Evolutionary conservation across 2,113 vertebrate genomes (phyloP).

Genomic region (Holacanthus passer): DNA sequence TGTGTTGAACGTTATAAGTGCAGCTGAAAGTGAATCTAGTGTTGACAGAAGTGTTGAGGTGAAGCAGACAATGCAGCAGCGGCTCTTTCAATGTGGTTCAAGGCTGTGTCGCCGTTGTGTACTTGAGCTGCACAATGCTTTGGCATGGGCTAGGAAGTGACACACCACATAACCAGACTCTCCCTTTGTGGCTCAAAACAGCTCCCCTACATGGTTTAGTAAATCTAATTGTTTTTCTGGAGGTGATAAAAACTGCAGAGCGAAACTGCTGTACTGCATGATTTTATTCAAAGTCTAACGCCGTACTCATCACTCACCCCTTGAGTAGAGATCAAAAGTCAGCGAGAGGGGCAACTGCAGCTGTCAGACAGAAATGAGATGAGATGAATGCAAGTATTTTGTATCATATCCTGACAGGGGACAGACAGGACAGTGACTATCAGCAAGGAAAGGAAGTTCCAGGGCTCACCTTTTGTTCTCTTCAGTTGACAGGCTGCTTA

Average conservation of each 20-base stretch:
- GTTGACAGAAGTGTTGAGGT: conserved; percentile 65
- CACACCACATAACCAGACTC: conserved; percentile 63
- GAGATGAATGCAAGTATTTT: conserved; percentile 31
- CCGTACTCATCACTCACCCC: neutral
- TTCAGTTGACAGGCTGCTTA: conserved; percentile 38
- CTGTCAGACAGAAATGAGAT: conserved; percentile 24
- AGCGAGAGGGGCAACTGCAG: neutral
- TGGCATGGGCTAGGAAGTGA: conserved; percentile 72
- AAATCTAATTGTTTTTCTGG: conserved; percentile 3
- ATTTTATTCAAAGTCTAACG: neutral
- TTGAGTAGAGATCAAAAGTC: neutral
- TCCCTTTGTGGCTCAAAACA: conserved; percentile 38
- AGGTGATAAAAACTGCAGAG: conserved; percentile 2
- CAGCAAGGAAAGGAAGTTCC: conserved; percentile 34
- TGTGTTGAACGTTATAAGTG: conserved; percentile 38
- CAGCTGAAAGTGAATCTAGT: conserved; percentile 66
- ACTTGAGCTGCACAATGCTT: conserved; percentile 80
- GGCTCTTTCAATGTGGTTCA: conserved; percentile 80
- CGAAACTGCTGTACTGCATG: neutral
- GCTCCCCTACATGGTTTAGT: conserved; percentile 29
- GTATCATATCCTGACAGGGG: conserved; percentile 28
- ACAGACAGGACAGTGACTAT: conserved; percentile 34
- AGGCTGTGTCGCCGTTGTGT: conserved; percentile 80
- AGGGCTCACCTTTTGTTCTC: conserved; percentile 69
- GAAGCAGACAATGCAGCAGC: conserved; percentile 73